phyloP scores from a whole-genome alignment of 1,140 invertebrate species.

The Popillia japonica region DNA sequence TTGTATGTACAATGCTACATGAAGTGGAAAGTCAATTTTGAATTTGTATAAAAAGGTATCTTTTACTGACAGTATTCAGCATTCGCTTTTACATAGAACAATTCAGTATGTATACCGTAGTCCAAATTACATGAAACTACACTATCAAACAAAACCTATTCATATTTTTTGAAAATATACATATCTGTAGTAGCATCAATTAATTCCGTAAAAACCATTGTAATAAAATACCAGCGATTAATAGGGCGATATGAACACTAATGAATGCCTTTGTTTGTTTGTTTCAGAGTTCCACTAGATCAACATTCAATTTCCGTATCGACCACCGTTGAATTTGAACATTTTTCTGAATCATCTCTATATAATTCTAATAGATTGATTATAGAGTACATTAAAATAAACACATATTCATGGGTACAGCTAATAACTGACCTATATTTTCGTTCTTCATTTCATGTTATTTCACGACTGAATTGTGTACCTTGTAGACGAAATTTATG shows the following conservation, averaged over 20 bases:
- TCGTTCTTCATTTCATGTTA: constrained; percentile 21
- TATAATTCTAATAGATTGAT: neutral
- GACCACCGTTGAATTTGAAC: neutral
- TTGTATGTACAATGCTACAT: no score
- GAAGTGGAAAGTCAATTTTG: no score
- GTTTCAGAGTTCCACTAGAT: neutral
- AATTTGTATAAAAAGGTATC: no score
- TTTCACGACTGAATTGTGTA: constrained; percentile 31
- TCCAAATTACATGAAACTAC: no score
- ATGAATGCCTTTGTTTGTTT: neutral
- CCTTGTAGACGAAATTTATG: neutral
- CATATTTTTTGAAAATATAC: no score
- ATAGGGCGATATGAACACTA: neutral
- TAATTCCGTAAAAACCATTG: no score
- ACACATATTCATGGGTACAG: neutral
- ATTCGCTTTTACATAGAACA: no score
- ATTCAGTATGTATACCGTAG: no score
- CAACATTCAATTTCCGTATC: neutral
- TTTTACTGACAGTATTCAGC: no score
- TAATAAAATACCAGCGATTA: neutral
- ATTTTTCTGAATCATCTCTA: neutral
- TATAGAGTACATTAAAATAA: neutral
- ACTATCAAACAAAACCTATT: no score
- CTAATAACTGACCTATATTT: neutral
- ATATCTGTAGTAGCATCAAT: no score